phyloP scores from a whole-genome alignment of 2,888 invertebrate species.

The Lithosia quadra region DNA sequence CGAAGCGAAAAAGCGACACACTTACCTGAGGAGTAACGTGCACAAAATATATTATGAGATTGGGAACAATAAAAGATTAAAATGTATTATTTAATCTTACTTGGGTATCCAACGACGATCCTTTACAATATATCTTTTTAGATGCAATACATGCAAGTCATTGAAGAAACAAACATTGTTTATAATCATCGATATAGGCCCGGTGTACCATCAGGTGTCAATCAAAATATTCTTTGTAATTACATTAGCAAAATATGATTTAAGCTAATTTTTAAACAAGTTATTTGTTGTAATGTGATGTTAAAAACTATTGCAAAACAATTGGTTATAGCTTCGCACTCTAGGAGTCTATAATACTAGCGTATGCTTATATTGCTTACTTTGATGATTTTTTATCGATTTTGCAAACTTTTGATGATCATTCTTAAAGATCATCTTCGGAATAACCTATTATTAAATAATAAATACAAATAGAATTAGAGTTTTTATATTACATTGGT shows the following conservation, averaged over 20 bases:
- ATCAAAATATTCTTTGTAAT: constrained; percentile 65
- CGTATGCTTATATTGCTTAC: constrained; percentile 55
- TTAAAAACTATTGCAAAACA: constrained; percentile 85
- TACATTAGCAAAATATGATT: constrained; percentile 81
- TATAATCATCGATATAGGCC: constrained; percentile 50
- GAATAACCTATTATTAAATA: constrained; percentile 6
- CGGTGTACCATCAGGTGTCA: constrained; percentile 66
- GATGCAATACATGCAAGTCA: constrained; percentile 75
- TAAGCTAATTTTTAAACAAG: constrained; percentile 79
- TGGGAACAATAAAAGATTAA: constrained; percentile 68
- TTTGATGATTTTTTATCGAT: constrained; percentile 35
- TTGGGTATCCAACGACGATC: constrained; percentile 86
- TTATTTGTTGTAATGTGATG: constrained; percentile 71
- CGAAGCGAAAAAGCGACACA: constrained; percentile 72
- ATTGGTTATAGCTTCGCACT: constrained; percentile 83
- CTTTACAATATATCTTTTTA: constrained; percentile 70
- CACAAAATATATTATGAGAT: constrained; percentile 62
- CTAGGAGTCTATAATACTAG: constrained; percentile 75
- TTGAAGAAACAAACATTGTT: constrained; percentile 68
- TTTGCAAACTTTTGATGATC: background rate
- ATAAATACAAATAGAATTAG: background rate
- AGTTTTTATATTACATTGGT: too few species aligned
- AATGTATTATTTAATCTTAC: constrained; percentile 79
- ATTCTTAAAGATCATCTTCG: background rate
- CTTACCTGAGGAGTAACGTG: constrained; percentile 76